Evolutionary conservation across 2,888 invertebrate species (phyloP).

Genomic region (Oeneis ivallda): DNA sequence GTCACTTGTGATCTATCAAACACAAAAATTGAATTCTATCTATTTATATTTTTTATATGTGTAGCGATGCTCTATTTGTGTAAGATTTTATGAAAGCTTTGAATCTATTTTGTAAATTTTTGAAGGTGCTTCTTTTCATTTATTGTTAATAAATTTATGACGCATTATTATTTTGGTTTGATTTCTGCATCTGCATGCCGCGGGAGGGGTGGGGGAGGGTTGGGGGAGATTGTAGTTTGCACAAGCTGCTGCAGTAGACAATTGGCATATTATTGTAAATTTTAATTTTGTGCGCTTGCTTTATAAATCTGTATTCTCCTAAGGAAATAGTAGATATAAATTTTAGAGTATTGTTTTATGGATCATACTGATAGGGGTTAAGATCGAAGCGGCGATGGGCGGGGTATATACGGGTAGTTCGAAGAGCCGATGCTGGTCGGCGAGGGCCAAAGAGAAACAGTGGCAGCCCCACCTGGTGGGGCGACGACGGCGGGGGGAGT

Average conservation of each 20-base stretch:
- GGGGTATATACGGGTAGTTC: too few species aligned
- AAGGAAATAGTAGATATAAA: too few species aligned
- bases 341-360: too few species aligned
- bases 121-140: conserved; percentile 5
- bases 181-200: conserved; percentile 14
- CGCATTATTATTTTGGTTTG: conserved; percentile 9
- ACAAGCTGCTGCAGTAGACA: not conserved
- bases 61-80: not conserved
- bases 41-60: not conserved
- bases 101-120: conserved; percentile 1
- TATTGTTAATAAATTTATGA: conserved; percentile 1
- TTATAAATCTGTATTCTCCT: not conserved
- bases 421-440: too few species aligned
- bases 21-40: not conserved
- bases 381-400: too few species aligned
- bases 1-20: not conserved
- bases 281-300: not conserved
- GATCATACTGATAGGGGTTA: too few species aligned
- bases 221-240: too few species aligned
- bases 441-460: too few species aligned
- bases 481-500: too few species aligned
- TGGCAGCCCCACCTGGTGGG: too few species aligned
- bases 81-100: not conserved
- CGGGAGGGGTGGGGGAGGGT: not conserved
- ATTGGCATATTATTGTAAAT: not conserved